These are phyloP conservation scores for Bergia puertoricense DNA, from an alignment of 92 coral and sea anemone species.

Conservation along the genomic window DNA sequence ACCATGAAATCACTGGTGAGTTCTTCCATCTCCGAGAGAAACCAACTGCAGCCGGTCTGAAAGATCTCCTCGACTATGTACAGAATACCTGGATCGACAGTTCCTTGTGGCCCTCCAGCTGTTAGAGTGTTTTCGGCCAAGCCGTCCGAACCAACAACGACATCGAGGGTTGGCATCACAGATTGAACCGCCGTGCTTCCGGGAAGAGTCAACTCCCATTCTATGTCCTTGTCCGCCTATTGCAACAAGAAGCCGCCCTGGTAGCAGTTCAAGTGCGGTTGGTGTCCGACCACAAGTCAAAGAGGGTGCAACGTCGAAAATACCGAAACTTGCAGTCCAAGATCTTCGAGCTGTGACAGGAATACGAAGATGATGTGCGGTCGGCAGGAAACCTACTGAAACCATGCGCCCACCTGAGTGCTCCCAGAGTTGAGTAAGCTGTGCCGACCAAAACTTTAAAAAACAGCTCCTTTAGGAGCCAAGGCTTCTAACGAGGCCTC, in stretches of 20 bases:
- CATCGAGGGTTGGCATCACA: conserved; percentile 47
- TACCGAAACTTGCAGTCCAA: conserved; percentile 36
- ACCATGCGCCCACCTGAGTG: background rate
- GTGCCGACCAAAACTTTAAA: background rate
- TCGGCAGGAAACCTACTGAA: conserved; percentile 6
- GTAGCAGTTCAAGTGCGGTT: conserved; percentile 45
- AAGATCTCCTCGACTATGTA: conserved; percentile 40
- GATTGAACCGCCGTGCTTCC: conserved; percentile 44
- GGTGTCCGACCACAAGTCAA: conserved; percentile 43
- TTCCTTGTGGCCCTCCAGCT: conserved; percentile 39
- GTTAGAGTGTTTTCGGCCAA: conserved; percentile 40
- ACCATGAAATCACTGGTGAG: conserved; percentile 26
- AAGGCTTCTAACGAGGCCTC: conserved; percentile 1
- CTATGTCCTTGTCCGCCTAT: conserved; percentile 41
- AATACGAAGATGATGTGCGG: background rate
- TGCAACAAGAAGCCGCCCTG: conserved; percentile 41
- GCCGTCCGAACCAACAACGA: conserved; percentile 47
- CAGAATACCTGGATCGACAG: conserved; percentile 41
- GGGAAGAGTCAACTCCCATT: conserved; percentile 47
- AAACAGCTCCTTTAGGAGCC: background rate
- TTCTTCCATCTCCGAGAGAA: conserved; percentile 27
- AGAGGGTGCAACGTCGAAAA: conserved; percentile 32
- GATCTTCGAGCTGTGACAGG: conserved; percentile 18
- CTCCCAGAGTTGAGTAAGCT: background rate
- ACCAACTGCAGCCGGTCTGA: conserved; percentile 27